A percentile compares a stretch with the other conserved stretches of the same genome.
Evolutionary conservation across 2,113 vertebrate genomes (phyloP).

Genomic region (Prolemur simus): DNA sequence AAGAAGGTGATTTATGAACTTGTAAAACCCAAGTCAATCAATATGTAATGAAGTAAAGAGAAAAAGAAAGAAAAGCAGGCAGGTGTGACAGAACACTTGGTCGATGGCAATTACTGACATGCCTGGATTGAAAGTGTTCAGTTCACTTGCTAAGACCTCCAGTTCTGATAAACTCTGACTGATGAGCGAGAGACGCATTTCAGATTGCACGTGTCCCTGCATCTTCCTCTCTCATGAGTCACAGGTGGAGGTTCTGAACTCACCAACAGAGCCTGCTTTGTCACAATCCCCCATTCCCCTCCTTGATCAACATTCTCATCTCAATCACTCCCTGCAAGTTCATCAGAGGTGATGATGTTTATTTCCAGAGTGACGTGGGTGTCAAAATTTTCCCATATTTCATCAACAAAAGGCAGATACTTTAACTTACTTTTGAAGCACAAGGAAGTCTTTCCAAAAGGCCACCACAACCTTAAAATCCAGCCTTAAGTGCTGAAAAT

Average conservation of each 20-base stretch:
- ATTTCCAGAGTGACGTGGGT: not conserved
- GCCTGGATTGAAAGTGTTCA: conserved; percentile 60
- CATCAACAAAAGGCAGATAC: not conserved
- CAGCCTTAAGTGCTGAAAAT: not conserved
- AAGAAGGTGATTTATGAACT: conserved; percentile 74
- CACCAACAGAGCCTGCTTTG: not conserved
- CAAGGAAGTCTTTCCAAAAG: not conserved
- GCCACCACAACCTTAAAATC: not conserved
- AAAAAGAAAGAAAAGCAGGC: conserved; percentile 69
- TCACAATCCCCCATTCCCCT: not conserved
- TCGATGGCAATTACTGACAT: conserved; percentile 59
- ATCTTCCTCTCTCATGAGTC: not conserved
- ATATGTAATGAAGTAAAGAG: conserved; percentile 75
- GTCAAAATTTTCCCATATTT: not conserved
- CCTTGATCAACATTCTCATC: not conserved
- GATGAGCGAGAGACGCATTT: not conserved
- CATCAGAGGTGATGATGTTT: not conserved
- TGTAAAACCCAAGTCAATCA: conserved; percentile 75
- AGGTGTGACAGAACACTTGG: not conserved
- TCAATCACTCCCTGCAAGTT: conserved; percentile 5
- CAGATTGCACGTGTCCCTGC: not conserved
- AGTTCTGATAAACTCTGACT: conserved; percentile 10
- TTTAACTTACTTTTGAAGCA: conserved; percentile 32
- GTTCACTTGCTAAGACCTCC: conserved; percentile 57
- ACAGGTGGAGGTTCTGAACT: conserved; percentile 41